A percentile compares a stretch with the other conserved stretches of the same genome.
Conservation (phyloP, 2,888 invertebrate genomes). For the Spodoptera picta region DNA sequence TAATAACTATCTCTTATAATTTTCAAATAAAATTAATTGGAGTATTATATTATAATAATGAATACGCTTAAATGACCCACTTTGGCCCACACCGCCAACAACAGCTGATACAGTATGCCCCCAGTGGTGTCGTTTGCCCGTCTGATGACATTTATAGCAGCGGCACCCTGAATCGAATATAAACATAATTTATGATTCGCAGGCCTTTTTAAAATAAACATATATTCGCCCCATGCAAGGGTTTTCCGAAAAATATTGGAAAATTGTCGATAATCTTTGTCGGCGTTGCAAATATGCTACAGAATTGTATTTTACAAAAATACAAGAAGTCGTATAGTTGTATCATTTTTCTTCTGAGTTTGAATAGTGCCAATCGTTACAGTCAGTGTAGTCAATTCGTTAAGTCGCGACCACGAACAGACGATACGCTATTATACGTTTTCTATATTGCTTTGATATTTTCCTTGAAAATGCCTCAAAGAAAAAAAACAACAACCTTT, state of each 20-base stretch:
- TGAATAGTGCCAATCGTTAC: too few relatives aligned
- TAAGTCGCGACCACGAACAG: too few relatives aligned
- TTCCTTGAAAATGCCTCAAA: too few relatives aligned
- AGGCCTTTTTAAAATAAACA: conserved; percentile 51
- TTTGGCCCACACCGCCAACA: conserved; percentile 47
- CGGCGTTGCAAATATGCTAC: too few relatives aligned
- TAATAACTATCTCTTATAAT: too few relatives aligned
- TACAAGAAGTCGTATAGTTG: too few relatives aligned
- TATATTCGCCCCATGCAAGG: conserved; percentile 21
- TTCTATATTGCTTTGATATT: too few relatives aligned
- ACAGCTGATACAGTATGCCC: conserved; percentile 70
- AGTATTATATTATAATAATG: neutral
- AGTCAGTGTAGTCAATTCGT: too few relatives aligned
- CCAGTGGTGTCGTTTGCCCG: conserved; percentile 72
- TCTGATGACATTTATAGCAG: conserved; percentile 75
- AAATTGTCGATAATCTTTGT: conserved; percentile 12
- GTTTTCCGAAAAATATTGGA: conserved; percentile 29
- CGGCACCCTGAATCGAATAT: conserved; percentile 63
- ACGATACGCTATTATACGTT: too few relatives aligned
- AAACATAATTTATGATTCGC: conserved; percentile 67
- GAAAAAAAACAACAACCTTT: too few relatives aligned
- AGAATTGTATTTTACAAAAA: too few relatives aligned
- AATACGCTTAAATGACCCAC: neutral
- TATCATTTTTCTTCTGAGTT: too few relatives aligned
- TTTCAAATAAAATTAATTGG: neutral